A percentile compares a stretch with the other conserved stretches of the same genome.
Conservation (phyloP, 2,888 invertebrate species). For the Sphinx pinastri region DNA sequence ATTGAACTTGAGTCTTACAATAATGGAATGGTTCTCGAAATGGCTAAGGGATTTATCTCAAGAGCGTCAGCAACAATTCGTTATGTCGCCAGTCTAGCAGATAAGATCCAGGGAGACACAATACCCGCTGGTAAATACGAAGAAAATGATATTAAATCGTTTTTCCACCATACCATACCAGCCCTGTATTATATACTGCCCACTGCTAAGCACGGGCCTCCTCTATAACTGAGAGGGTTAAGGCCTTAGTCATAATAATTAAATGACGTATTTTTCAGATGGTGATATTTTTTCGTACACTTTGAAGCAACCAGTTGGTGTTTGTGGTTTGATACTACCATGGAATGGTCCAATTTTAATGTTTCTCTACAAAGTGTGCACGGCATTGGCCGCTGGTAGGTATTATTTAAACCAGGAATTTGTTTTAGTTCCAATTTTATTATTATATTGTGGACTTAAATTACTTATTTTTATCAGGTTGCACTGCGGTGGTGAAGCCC, state of each 20-base stretch:
- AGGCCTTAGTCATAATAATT: neutral
- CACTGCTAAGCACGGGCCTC: no score
- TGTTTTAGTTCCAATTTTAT: neutral
- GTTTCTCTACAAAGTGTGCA: slow-evolving; percentile 94
- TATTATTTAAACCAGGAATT: neutral
- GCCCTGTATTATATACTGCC: no score
- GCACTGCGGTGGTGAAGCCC: slow-evolving; percentile 94
- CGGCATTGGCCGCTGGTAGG: slow-evolving; percentile 84
- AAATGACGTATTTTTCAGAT: slow-evolving; percentile 64
- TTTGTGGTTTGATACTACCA: slow-evolving; percentile 94
- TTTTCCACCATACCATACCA: no score
- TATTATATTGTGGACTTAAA: neutral
- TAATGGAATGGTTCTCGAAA: slow-evolving; percentile 92
- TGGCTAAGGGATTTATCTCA: slow-evolving; percentile 83
- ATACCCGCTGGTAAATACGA: slow-evolving; percentile 78
- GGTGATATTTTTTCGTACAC: slow-evolving; percentile 91
- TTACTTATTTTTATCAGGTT: slow-evolving; percentile 67
- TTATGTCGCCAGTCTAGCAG: slow-evolving; percentile 94
- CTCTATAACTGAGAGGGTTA: no score
- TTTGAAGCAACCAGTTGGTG: slow-evolving; percentile 80
- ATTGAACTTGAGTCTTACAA: slow-evolving; percentile 94
- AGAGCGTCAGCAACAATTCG: slow-evolving; percentile 81
- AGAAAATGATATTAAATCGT: no score
- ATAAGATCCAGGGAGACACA: slow-evolving; percentile 90
- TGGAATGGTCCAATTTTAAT: slow-evolving; percentile 95